Evolutionary conservation across 2,888 invertebrate species (phyloP), one percentile per base, ranked within the genome.

Genomic region (Ligdia adustata): DNA sequence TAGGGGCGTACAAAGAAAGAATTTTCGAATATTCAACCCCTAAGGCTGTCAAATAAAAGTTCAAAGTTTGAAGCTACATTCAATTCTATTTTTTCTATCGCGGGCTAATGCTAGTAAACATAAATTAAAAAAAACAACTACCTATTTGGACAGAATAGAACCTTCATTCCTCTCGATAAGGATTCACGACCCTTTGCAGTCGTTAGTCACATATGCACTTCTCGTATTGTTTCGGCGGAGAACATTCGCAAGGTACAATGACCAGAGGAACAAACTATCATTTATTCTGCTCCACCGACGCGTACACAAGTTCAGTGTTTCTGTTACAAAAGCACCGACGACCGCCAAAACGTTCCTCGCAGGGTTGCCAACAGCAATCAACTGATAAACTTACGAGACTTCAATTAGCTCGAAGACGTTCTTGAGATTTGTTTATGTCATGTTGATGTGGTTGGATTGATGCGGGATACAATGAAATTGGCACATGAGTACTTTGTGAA

Each of bases 311-410:
- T 46, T 55, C 62, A 66, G 63, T 66, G 68, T 61, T 53, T 52
- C 50, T 37, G 58, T 49, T 53, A 61, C 52, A 52, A 41, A 37
- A 31, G 41, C 35, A 41, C 52, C 62, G 64, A 63, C 60, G 65
- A 63, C 62, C 63, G 55, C 57, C 66, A 57, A 67, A 68, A 61
- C 66, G 54, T 34, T 52, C 22, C 5, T n/a, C n/a, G n/a, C 28
- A 69, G 70, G 66, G 67, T 39, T 66, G 72, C 69, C 72, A 77
- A 63, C 45, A 59, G 40, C 63, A 53, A 72, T 73, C 53, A 69
- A 57, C 57, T 45, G 15, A 9, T 15, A 35, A 54, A 15, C 62
- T 69, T 55, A 68, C 52, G 66, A 65, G 58, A 59, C 62, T 52
- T 45, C 22, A 33, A 42, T 50, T 54, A 42, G 12, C 14, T 27